Base-by-base conservation (phyloP, 2,797 vertebrate genomes). In the Arnoldichthys spilopterus region DNA sequence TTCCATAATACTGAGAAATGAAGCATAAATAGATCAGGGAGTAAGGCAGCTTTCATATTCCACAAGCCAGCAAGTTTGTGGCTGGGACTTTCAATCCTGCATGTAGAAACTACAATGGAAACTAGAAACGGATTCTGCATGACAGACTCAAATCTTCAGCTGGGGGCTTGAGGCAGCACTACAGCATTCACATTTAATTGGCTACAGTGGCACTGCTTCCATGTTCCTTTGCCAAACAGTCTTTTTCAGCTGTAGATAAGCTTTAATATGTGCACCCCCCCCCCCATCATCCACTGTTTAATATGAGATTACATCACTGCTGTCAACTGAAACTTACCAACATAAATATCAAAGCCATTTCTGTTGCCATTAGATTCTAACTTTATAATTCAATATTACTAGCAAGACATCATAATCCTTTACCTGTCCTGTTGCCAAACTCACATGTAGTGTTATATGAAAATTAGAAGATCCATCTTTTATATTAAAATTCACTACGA, bases 1-100 rank as follows among this genome's bases (percentile, higher is more conserved):
- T 75, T 76, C 83, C 72, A 76, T 71, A 86, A 86, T 79, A 87
- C 78, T 85, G 84, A 80, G 75, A 87, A 85, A 85, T 34, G 69
- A 83, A 74, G 84, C 84, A 88, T 81, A 84, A 81, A 85, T 84
- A 85, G 71, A 80, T 74, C 77, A 76, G 74, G 66, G 59, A 82
- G 74, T 40, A 58, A 86, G 78, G 85, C 82, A 88, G 83, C 83
- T 63, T 77, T 85, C 54, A 76, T 54, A 77, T 61, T 72, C 59
- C 28, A 26, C 80, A 84, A 78, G 74, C 78, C 84, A 86, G 66
- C 45, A 59, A 71, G 63, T 74, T 78, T 47, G 56, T 28, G n/a
- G 69, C 2, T n/a, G 11, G 37, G 30, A 68, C 18, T 63, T 73
- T 75, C 18, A 77, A 56, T 76, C 54, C 59, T 34, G 45, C 12